Evolutionary conservation across 2,113 vertebrate species (phyloP), one percentile per base, ranked within the genome.

Genomic region (Naja naja): DNA sequence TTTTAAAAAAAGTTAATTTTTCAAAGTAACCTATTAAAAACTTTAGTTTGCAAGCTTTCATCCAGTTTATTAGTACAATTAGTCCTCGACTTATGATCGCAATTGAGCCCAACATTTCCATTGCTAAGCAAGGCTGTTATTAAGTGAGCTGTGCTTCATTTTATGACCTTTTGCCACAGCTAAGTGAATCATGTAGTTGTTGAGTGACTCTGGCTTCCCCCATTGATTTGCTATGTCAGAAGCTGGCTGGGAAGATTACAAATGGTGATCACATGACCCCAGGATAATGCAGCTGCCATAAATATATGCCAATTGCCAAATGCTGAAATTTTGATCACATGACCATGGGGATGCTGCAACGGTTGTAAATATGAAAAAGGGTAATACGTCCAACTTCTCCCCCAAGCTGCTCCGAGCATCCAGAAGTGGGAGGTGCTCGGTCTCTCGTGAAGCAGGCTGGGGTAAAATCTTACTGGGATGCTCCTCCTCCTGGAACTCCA

Each of bases 1-100:
- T 95, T 95, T 97, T 8, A 45, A n/a, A 69, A n/a, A 34, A 69
- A 18, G 30, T 16, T 34, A 7, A 54, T 69, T 39, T 7, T 85
- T 43, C 7, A 74, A 74, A 22, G 49, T 47, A 20, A 85, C 45
- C 23, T 8, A 47, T 95, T 92, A 92, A 52, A 91, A 52, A 92
- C 22, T 89, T 92, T 64, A 34, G 25, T 45, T 92, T 56, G 25
- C 49, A 89, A 55, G 4, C 22, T 74, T n/a, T 88, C 23, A n/a
- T 18, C 45, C 49, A 53, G 18, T 85, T 86, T 30, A 60, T 91
- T 91, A 12, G 20, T 16, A 69, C 64, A 69, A 69, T 16, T 18
- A 34, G 64, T 69, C 30, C 2, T 69, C 0, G 4, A 69, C 11
- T n/a, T 69, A 34, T 34, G 27, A 64, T 10, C 27, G 2, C 25